A percentile compares a stretch with the other conserved stretches of the same genome.
phyloP scores from a whole-genome alignment of 2,888 invertebrate genomes.

The Unio delphinus region DNA sequence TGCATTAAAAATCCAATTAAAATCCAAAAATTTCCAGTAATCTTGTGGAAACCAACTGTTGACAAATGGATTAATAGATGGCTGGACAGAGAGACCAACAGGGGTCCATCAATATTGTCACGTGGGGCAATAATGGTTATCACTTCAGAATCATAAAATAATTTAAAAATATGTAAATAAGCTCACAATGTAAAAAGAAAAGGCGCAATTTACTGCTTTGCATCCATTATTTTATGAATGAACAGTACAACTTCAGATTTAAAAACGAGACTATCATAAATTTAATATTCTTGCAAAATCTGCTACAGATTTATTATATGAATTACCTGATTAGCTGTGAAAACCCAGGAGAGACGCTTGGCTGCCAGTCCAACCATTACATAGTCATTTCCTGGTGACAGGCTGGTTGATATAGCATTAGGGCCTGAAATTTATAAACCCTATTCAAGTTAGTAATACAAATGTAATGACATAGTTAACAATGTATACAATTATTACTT shows the following conservation, averaged over 20 bases:
- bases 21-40: no score
- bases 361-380: constrained; percentile 84
- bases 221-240: not conserved
- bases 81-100: no score
- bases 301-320: not conserved
- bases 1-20: no score
- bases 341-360: constrained; percentile 62
- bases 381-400: constrained; percentile 86
- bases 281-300: no score
- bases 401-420: constrained; percentile 86
- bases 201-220: not conserved
- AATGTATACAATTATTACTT: no score
- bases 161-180: not conserved
- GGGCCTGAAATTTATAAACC: constrained; percentile 74
- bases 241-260: not conserved
- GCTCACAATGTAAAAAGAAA: not conserved
- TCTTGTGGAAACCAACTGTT: no score
- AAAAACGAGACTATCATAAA: not conserved
- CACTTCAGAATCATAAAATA: no score
- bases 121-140: no score
- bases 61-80: no score
- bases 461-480: no score
- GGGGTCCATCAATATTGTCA: no score
- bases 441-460: no score
- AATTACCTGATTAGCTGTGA: constrained; percentile 70